Conservation (phyloP, 2,113 vertebrate genomes). For the Gorilla gorilla region DNA sequence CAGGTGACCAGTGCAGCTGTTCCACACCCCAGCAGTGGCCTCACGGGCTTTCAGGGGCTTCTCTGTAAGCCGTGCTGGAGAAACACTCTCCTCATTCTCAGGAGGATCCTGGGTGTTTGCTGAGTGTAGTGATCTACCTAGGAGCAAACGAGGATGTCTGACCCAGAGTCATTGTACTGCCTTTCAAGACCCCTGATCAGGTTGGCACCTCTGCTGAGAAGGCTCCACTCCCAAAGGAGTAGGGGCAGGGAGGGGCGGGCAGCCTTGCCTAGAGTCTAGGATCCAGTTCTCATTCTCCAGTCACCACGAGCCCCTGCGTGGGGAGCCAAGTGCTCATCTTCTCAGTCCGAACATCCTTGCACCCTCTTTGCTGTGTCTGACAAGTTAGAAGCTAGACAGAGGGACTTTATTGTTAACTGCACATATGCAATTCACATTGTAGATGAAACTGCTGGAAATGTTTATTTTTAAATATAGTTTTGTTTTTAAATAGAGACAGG, state of each 20-base stretch:
- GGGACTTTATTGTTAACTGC: neutral
- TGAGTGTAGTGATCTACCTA: rapidly evolving
- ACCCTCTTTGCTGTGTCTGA: rapidly evolving
- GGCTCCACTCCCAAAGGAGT: rapidly evolving
- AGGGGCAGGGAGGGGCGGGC: rapidly evolving
- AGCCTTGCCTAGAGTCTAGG: rapidly evolving
- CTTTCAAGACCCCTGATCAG: neutral
- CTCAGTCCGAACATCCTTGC: rapidly evolving
- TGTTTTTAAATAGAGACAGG: neutral
- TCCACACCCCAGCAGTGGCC: rapidly evolving
- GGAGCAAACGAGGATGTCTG: neutral
- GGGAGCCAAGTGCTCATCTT: rapidly evolving
- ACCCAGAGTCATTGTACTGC: rapidly evolving
- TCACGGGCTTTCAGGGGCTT: rapidly evolving
- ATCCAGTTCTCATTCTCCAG: rapidly evolving
- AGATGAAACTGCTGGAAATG: neutral
- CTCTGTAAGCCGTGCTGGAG: rapidly evolving
- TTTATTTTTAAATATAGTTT: neutral
- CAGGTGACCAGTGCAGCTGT: neutral
- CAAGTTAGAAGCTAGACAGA: neutral
- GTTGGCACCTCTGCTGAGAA: too few relatives aligned
- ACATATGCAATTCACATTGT: rapidly evolving
- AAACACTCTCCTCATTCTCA: rapidly evolving
- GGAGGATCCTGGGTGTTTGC: neutral
- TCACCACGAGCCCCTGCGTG: rapidly evolving